phyloP scores from a whole-genome alignment of 2,797 vertebrate genomes.

The Sebastes reedi region DNA sequence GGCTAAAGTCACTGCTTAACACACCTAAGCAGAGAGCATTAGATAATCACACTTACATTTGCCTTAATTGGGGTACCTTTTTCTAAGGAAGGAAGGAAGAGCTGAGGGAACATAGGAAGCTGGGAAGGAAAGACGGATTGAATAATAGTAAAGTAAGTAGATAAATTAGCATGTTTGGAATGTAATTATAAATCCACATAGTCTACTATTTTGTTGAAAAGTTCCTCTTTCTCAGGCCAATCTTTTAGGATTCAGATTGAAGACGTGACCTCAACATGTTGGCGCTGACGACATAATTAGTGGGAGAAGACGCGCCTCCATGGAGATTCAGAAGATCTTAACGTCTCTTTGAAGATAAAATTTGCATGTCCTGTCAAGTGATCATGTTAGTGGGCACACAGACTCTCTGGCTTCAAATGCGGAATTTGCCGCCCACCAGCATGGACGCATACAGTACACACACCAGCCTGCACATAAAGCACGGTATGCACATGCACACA shows the following conservation, averaged over 20 bases:
- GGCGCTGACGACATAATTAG: slow-evolving; percentile 38
- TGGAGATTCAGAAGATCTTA: slow-evolving; percentile 32
- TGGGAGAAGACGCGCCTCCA: slow-evolving; percentile 26
- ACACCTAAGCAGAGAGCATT: background rate
- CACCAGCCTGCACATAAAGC: slow-evolving; percentile 6
- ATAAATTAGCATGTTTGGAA: background rate
- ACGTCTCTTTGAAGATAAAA: slow-evolving; percentile 37
- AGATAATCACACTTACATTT: background rate
- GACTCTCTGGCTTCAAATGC: slow-evolving; percentile 58
- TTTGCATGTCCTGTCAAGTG: slow-evolving; percentile 52
- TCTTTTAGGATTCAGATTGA: background rate
- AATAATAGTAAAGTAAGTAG: background rate
- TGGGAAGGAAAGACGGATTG: background rate
- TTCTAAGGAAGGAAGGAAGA: background rate
- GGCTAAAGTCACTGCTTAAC: background rate
- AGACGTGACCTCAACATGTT: slow-evolving; percentile 15
- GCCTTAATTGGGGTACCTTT: background rate
- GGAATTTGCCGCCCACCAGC: slow-evolving; percentile 49
- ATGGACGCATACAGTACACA: slow-evolving; percentile 32
- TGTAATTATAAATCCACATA: background rate
- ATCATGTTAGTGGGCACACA: slow-evolving; percentile 51
- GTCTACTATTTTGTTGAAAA: background rate
- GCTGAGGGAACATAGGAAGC: background rate
- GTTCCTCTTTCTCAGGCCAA: background rate
- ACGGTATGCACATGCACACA: slow-evolving; percentile 7